Base-by-base conservation (phyloP, 2,888 invertebrate genomes). In the Troides helena region DNA sequence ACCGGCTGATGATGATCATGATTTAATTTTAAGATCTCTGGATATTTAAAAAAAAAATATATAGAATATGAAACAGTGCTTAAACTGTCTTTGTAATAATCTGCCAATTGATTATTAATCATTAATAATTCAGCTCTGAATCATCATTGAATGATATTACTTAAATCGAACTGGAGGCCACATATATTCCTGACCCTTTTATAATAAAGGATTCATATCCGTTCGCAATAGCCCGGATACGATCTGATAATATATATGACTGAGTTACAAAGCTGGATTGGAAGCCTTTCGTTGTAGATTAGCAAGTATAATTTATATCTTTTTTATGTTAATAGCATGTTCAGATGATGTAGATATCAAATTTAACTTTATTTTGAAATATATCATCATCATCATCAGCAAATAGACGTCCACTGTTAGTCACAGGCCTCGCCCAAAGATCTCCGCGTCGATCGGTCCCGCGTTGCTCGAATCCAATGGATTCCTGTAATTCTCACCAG, bases 231-330 rank as follows among this genome's bases (percentile, higher is more conserved):
- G 36, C n/a, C 8, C 46, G 46, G 46, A 59, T 18, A 43, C 23
- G 17, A 67, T 3, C 14, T 36, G 57, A 53, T 67, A 59, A 60
- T 64, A 39, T n/a, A 60, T 21, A 58, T 64, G 43, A 39, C 14
- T 60, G 56, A 36, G 60, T 65, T 61, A 69, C 60, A 17, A 65
- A 69, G 39, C 36, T 46, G 56, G 57, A 43, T 57, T 39, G 57
- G 14, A 50, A 53, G 46, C 62, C 62, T 59, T 25, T 59, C 14
- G 23, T 58, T 50, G 23, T 59, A 21, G 36, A 63, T 70, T 67
- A 63, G 59, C 70, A 70, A 70, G 58, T 70, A 67, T 70, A 70
- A 70, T 62, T 58, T 58, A 66, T 62, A 43, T 59, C 70, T 67
- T 70, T 70, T 50, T 2, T 63, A 66, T 59, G 66, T 70, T 70